These are phyloP conservation scores for Leucoptera coffeella DNA, from an alignment of 2,888 invertebrate species.

Conservation along the genomic window DNA sequence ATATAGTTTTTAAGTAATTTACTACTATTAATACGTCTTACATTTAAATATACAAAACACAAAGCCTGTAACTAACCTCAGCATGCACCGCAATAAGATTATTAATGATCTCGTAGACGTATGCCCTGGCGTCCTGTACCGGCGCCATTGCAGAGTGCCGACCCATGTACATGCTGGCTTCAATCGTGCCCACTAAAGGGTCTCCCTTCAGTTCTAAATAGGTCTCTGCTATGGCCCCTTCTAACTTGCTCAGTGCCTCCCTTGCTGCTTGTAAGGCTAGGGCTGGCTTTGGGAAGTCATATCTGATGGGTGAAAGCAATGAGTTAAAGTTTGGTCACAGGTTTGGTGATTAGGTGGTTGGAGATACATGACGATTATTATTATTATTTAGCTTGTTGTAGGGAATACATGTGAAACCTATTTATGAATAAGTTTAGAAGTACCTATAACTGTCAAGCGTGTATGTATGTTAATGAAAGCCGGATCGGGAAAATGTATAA, in stretches of 20 bases:
- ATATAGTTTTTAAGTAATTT: too few species aligned
- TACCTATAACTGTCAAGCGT: too few species aligned
- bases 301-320: slow-evolving; percentile 21
- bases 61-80: slow-evolving; percentile 41
- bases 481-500: too few species aligned
- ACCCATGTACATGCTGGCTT: slow-evolving; percentile 92
- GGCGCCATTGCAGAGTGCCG: slow-evolving; percentile 70
- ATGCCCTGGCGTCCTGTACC: slow-evolving; percentile 75
- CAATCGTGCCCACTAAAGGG: slow-evolving; percentile 92
- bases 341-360: too few species aligned
- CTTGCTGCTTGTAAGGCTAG: slow-evolving; percentile 64
- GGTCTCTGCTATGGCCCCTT: slow-evolving; percentile 65
- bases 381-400: too few species aligned
- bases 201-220: slow-evolving; percentile 89
- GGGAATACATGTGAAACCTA: too few species aligned
- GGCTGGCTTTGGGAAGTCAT: slow-evolving; percentile 70
- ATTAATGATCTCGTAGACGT: slow-evolving; percentile 82
- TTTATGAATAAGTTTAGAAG: too few species aligned
- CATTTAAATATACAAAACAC: neutral
- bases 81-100: slow-evolving; percentile 75
- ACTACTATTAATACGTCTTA: too few species aligned
- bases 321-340: too few species aligned
- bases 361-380: too few species aligned
- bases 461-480: too few species aligned
- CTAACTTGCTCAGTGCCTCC: slow-evolving; percentile 55